phyloP scores from a whole-genome alignment of 2,113 vertebrate species.

The Melanocharis versteri region DNA sequence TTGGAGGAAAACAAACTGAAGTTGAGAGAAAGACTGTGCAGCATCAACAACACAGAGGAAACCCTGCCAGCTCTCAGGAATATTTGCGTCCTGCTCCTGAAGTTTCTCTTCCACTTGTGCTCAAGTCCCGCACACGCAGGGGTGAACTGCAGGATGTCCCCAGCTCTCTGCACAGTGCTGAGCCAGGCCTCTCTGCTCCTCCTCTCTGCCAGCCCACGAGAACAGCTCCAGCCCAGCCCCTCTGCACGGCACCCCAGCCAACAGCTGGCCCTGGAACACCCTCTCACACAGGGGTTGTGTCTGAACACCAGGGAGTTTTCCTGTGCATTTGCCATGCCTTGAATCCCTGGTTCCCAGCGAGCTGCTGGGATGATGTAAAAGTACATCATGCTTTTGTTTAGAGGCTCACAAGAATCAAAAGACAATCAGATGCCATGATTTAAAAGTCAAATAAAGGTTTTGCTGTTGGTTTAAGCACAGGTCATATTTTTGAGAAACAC shows the following conservation, averaged over 20 bases:
- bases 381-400: background rate
- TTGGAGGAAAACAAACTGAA: background rate
- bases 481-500: conserved; percentile 24
- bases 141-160: background rate
- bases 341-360: background rate
- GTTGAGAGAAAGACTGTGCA: background rate
- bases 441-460: conserved; percentile 51
- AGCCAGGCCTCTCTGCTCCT: background rate
- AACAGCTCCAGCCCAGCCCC: background rate
- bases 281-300: background rate
- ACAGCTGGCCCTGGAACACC: background rate
- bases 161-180: background rate
- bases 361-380: background rate
- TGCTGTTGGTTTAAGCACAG: conserved; percentile 34
- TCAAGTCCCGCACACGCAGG: background rate
- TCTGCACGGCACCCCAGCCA: background rate
- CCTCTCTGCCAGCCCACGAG: background rate
- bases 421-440: conserved; percentile 15
- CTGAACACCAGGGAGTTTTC: accelerated
- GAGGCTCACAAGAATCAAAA: background rate
- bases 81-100: background rate
- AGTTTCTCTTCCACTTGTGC: background rate
- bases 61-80: background rate
- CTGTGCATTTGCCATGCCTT: background rate
- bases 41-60: background rate